Percentiles rank a stretch among this genome's conserved stretches.
phyloP scores from a whole-genome alignment of 2,888 invertebrate species.

The Helicoverpa assulta region DNA sequence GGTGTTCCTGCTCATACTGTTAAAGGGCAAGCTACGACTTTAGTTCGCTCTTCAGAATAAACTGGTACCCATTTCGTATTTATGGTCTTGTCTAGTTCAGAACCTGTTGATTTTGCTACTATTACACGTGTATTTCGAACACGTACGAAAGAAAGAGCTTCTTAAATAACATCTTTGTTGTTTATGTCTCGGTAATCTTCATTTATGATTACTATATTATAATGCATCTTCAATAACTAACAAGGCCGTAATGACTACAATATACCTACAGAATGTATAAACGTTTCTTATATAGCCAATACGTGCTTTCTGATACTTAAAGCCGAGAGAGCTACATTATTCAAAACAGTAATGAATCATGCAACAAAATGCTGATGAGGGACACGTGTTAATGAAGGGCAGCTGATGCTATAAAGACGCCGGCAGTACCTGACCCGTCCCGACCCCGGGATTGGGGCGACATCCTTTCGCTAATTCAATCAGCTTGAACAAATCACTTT shows the following conservation, averaged over 20 bases:
- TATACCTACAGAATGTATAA: conserved; percentile 23
- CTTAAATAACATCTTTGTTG: neutral
- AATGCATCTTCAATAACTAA: neutral
- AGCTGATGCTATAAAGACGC: conserved; percentile 77
- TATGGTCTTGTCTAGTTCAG: conserved; percentile 13
- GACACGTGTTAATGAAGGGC: conserved; percentile 75
- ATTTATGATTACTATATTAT: neutral
- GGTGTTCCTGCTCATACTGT: conserved; percentile 11
- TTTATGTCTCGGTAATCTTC: too few relatives aligned
- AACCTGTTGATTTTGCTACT: conserved; percentile 29
- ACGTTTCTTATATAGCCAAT: conserved; percentile 6
- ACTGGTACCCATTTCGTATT: conserved; percentile 11
- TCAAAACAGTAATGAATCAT: conserved; percentile 69
- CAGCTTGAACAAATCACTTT: conserved; percentile 71
- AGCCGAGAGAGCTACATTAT: conserved; percentile 18
- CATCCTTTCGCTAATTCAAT: conserved; percentile 85
- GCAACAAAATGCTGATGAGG: conserved; percentile 55
- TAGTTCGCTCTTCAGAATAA: conserved; percentile 19
- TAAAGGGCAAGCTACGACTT: conserved; percentile 25
- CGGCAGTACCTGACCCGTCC: conserved; percentile 75
- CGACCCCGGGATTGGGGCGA: conserved; percentile 66
- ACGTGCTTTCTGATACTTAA: conserved; percentile 20
- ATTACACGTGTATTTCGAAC: conserved; percentile 12
- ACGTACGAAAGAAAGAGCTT: conserved; percentile 6
- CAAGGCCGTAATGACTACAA: conserved; percentile 8